Conservation (phyloP, 2,888 invertebrate genomes). For the Drosophila barbarae region DNA sequence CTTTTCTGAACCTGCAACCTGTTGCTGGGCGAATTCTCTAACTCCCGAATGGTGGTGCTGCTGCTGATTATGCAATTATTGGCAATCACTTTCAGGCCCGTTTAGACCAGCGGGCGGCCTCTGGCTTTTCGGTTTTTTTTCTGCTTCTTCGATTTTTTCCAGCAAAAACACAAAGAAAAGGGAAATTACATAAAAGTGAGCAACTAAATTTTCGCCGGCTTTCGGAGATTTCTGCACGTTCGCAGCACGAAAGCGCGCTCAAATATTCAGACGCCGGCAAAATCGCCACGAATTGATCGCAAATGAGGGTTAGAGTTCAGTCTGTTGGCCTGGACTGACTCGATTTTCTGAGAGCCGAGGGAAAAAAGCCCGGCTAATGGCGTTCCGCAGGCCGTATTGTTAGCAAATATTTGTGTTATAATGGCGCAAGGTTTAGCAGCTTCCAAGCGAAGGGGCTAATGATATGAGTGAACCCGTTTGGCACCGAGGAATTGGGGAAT, state of each 20-base stretch:
- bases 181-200: slow-evolving; percentile 74
- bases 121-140: slow-evolving; percentile 29
- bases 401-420: slow-evolving; percentile 72
- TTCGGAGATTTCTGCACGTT: slow-evolving; percentile 63
- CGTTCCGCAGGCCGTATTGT: slow-evolving; percentile 65
- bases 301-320: slow-evolving; percentile 73
- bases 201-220: slow-evolving; percentile 67
- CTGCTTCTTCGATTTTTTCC: slow-evolving; percentile 4
- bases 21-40: slow-evolving; percentile 59
- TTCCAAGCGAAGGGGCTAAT: slow-evolving; percentile 55
- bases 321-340: slow-evolving; percentile 25
- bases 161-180: slow-evolving; percentile 64
- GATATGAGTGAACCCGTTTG: slow-evolving; percentile 70
- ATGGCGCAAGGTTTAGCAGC: slow-evolving; percentile 62
- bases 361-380: slow-evolving; percentile 51
- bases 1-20: slow-evolving; percentile 57
- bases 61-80: slow-evolving; percentile 70
- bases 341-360: slow-evolving; percentile 15
- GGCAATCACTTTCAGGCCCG: slow-evolving; percentile 72
- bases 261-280: slow-evolving; percentile 64
- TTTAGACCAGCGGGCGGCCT: slow-evolving; percentile 68
- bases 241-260: slow-evolving; percentile 57
- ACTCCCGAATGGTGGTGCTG: slow-evolving; percentile 32
- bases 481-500: slow-evolving; percentile 1
- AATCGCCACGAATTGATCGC: slow-evolving; percentile 75